Conservation (phyloP, 2,888 invertebrate species). For the Spodoptera exigua region DNA sequence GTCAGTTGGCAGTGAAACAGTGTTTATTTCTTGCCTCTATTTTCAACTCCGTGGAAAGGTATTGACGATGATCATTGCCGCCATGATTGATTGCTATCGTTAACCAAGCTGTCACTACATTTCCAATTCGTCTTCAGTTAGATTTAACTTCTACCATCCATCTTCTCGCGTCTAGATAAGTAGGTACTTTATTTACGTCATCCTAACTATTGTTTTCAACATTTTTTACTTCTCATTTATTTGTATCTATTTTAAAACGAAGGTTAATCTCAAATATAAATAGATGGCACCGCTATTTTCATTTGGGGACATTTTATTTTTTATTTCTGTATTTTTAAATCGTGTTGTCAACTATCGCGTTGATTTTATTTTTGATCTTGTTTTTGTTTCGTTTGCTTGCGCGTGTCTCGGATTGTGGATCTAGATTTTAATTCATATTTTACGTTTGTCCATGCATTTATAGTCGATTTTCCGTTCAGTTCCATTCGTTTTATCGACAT, state of each 20-base stretch:
- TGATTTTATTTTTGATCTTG: slow-evolving; percentile 17
- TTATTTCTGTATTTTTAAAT: slow-evolving; percentile 27
- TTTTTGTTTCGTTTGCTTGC: slow-evolving; percentile 18
- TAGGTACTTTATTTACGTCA: slow-evolving; percentile 55
- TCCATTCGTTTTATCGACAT: slow-evolving; percentile 22
- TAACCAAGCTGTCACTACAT: slow-evolving; percentile 53
- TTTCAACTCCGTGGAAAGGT: slow-evolving; percentile 40
- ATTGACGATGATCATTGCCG: slow-evolving; percentile 46
- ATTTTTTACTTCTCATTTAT: slow-evolving; percentile 20
- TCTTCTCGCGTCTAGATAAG: slow-evolving; percentile 47
- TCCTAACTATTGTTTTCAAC: slow-evolving; percentile 46
- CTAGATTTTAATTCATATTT: slow-evolving; percentile 12
- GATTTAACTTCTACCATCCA: slow-evolving; percentile 48
- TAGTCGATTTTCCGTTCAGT: slow-evolving; percentile 8
- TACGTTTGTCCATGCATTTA: slow-evolving; percentile 7
- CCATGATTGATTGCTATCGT: slow-evolving; percentile 55
- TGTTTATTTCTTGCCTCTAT: slow-evolving; percentile 43
- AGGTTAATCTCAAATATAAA: slow-evolving; percentile 48
- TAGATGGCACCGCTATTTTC: slow-evolving; percentile 46
- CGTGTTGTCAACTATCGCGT: slow-evolving; percentile 8
- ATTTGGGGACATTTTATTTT: slow-evolving; percentile 28
- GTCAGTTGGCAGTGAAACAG: slow-evolving; percentile 48
- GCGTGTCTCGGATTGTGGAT: not conserved
- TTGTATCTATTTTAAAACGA: slow-evolving; percentile 49
- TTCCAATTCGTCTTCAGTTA: slow-evolving; percentile 45